phyloP scores from a whole-genome alignment of 2,888 invertebrate genomes.

The Melieria crassipennis region DNA sequence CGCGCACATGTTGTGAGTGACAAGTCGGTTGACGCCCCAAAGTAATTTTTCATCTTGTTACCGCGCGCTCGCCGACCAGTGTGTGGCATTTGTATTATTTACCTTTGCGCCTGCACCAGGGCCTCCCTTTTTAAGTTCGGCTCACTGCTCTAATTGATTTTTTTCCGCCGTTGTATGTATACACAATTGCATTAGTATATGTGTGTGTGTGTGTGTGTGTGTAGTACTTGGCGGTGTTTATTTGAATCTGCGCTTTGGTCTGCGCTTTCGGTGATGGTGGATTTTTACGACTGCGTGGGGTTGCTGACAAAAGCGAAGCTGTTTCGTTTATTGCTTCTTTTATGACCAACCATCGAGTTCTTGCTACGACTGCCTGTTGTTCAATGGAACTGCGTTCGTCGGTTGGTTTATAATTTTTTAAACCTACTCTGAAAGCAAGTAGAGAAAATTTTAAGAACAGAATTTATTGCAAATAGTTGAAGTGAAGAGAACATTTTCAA shows the following conservation, averaged over 20 bases:
- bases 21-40: constrained; percentile 48
- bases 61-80: constrained; percentile 24
- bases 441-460: too few species aligned
- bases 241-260: neutral
- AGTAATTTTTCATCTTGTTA: constrained; percentile 50
- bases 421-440: too few species aligned
- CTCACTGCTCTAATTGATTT: constrained; percentile 46
- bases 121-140: constrained; percentile 46
- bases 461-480: too few species aligned
- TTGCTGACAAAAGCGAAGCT: too few species aligned
- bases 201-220: neutral
- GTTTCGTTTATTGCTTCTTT: too few species aligned
- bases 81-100: constrained; percentile 36
- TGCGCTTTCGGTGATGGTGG: too few species aligned
- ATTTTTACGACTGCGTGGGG: too few species aligned
- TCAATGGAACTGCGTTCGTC: too few species aligned
- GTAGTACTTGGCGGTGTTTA: neutral
- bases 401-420: too few species aligned
- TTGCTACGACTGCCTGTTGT: too few species aligned
- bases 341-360: too few species aligned
- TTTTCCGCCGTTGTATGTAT: constrained; percentile 19
- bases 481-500: too few species aligned
- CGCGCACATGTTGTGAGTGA: constrained; percentile 42
- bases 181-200: neutral
- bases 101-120: constrained; percentile 34